These are phyloP conservation scores for Achlya flavicornis DNA, from an alignment of 2,888 invertebrate genomes.

Conservation along the genomic window DNA sequence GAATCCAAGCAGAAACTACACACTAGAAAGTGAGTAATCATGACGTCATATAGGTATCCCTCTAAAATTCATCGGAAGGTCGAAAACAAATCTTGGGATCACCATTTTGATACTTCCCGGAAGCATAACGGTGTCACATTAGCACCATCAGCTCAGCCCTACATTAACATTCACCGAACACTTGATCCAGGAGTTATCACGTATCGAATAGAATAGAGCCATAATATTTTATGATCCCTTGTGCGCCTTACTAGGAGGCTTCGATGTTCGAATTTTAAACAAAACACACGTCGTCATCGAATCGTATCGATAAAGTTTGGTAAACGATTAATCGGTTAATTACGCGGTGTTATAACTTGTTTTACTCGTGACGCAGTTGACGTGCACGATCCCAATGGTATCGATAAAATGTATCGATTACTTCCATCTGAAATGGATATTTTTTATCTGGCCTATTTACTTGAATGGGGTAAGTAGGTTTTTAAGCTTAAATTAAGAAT, in stretches of 20 bases:
- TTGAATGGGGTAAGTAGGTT: background rate
- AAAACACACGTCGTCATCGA: conserved; percentile 55
- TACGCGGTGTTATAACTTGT: conserved; percentile 1
- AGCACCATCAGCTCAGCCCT: conserved; percentile 60
- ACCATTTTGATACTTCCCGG: conserved; percentile 72
- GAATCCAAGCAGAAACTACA: no score
- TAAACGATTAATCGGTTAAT: conserved; percentile 37
- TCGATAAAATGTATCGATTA: background rate
- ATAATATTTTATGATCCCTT: conserved; percentile 83
- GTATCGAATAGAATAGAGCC: conserved; percentile 82
- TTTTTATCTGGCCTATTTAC: background rate
- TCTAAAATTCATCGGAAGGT: conserved; percentile 19
- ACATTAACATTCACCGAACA: conserved; percentile 80
- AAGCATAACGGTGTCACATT: conserved; percentile 72
- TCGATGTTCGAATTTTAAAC: conserved; percentile 79
- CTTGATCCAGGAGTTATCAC: conserved; percentile 78
- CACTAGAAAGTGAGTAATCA: background rate
- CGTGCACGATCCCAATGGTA: background rate
- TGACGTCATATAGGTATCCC: background rate
- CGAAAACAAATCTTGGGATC: conserved; percentile 49
- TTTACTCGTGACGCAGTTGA: background rate
- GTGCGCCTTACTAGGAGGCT: conserved; percentile 76
- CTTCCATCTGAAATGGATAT: background rate
- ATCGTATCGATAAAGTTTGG: conserved; percentile 48
- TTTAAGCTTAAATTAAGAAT: no score